Base-by-base conservation (phyloP, 2,888 invertebrate species). In the Caenorhabditis sinica region DNA sequence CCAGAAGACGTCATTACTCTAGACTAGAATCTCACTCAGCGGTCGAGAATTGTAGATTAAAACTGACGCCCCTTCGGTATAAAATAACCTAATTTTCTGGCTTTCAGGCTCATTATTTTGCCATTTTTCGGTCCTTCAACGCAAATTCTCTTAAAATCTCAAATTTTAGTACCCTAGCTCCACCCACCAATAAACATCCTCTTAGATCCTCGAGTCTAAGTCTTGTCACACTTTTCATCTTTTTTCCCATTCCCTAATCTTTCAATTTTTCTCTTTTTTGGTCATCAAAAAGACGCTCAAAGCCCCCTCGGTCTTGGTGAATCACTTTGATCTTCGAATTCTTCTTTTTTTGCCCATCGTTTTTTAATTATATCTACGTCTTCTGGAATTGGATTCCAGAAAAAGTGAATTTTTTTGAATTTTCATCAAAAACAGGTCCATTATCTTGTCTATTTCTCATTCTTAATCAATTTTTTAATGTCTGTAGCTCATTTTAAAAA, bases 291-390 rank as follows among this genome's bases (percentile, higher is more conserved):
- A 25, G 40, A 11, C 45, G 30, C 40, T 49, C 36, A 25, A 23
- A 23, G 25, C 61, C 51, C 30, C 45, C 45, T 45, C 33, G n/a
- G n/a, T 30, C 25, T 23, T 17, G 40, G 11, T 40, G 40, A 40
- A 40, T 40, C 40, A 40, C 51, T 25, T 43, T 25, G 20, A 40
- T 65, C 65, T 20, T 65, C 28, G 17, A 25, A 40, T 65, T 51
- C 9, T 5, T 51, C 51, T 20, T 20, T 51, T 40, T 40, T 40
- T 40, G 1, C 40, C 40, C 40, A 2, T 15, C 8, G 9, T 51
- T 51, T 51, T 23, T 51, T 11, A 45, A 33, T 40, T 40, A 40
- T 40, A 20, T 20, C 3, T 0, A 13, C 8, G 51, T 51, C 20
- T 20, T 51, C 40, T 40, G 40, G 13, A 40, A 40, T 40, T 40